Conservation (phyloP, 2,797 vertebrate genomes). For the Periparus ater region DNA sequence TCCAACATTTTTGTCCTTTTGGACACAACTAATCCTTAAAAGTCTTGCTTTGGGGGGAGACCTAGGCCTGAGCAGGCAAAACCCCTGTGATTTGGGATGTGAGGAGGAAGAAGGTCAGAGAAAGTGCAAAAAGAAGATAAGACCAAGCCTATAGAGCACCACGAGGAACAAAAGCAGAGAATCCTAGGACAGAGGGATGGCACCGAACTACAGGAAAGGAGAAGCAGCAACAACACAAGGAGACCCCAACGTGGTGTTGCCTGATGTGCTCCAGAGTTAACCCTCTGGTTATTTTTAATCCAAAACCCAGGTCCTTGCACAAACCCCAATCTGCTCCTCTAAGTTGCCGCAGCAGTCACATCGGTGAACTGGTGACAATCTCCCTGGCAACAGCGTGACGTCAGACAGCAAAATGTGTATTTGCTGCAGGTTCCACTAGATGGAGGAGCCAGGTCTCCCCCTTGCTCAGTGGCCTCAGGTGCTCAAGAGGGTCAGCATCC, state of each 20-base stretch:
- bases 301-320: constrained; percentile 63
- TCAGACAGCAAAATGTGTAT: constrained; percentile 64
- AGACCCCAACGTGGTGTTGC: not conserved
- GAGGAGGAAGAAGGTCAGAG: not conserved
- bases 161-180: not conserved
- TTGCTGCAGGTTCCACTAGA: constrained; percentile 71
- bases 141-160: not conserved
- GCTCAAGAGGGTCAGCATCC: constrained; percentile 27
- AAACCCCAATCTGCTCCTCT: constrained; percentile 54
- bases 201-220: not conserved
- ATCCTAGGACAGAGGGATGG: not conserved
- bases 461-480: constrained; percentile 67
- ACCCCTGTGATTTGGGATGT: fast-evolving
- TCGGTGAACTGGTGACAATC: constrained; percentile 71
- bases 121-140: not conserved
- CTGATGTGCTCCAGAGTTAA: not conserved
- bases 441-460: constrained; percentile 64
- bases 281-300: constrained; percentile 43
- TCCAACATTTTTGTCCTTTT: not conserved
- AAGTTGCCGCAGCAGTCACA: constrained; percentile 65
- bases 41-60: not conserved
- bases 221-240: not conserved
- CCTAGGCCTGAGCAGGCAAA: not conserved
- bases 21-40: not conserved
- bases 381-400: constrained; percentile 77